phyloP scores from a whole-genome alignment of 2,888 invertebrate genomes.

The Aleiodes alternator region DNA sequence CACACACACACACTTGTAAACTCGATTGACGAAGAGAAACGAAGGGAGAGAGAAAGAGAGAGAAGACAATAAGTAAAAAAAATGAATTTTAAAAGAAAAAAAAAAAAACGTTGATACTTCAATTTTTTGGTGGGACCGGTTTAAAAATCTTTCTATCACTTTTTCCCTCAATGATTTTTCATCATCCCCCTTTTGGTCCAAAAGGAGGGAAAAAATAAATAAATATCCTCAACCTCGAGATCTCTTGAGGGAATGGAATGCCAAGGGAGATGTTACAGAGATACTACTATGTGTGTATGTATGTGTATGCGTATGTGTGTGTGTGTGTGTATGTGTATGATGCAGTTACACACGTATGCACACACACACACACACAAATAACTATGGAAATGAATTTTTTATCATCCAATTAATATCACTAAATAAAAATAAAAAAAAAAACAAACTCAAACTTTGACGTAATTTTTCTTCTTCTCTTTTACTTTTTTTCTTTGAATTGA shows the following conservation, averaged over 20 bases:
- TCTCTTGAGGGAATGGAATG: background rate
- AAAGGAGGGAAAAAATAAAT: too few species aligned
- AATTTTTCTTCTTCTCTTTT: background rate
- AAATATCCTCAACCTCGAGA: too few species aligned
- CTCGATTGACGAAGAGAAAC: background rate
- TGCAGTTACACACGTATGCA: slow-evolving; percentile 2
- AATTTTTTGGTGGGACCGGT: background rate
- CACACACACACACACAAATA: background rate
- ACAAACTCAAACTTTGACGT: background rate
- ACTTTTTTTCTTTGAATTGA: background rate
- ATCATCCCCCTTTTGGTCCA: background rate
- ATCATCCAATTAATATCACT: slow-evolving; percentile 1
- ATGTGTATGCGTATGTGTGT: too few species aligned
- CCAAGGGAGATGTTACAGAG: slow-evolving; percentile 7
- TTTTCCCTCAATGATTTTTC: background rate
- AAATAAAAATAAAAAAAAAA: background rate
- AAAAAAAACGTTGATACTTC: background rate
- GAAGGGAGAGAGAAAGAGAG: background rate
- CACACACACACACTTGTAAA: slow-evolving; percentile 18
- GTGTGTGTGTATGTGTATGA: background rate
- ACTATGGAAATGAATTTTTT: background rate
- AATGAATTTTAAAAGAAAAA: background rate
- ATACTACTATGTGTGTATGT: too few species aligned
- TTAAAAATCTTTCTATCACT: background rate
- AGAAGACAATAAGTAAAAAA: background rate